These are phyloP conservation scores for Grammomys surdaster DNA, from an alignment of 2,113 vertebrate genomes.

Conservation along the genomic window DNA sequence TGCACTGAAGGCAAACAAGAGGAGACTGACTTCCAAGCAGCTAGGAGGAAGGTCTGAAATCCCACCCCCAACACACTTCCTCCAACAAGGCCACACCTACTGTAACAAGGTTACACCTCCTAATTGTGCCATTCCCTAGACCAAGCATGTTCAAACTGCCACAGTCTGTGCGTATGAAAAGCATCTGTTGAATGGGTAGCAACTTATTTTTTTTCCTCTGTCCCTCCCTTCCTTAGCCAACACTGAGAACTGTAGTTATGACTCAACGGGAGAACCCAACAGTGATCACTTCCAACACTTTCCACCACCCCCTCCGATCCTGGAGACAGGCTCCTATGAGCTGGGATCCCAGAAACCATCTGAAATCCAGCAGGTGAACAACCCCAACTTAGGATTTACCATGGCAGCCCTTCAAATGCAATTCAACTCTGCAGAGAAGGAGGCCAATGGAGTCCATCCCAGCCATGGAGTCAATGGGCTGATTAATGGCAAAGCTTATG, in stretches of 20 bases:
- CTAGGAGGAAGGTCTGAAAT: too few species aligned
- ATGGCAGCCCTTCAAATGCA: conserved; percentile 86
- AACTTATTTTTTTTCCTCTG: conserved; percentile 46
- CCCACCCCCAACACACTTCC: too few species aligned
- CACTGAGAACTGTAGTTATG: conserved; percentile 88
- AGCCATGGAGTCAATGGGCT: conserved; percentile 85
- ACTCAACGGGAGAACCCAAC: conserved; percentile 86
- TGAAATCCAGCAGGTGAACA: conserved; percentile 88
- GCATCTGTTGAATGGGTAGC: not conserved
- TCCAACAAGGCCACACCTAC: too few species aligned
- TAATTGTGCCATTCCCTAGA: too few species aligned
- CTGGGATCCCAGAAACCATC: conserved; percentile 88
- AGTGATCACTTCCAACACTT: conserved; percentile 89
- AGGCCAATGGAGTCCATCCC: conserved; percentile 83
- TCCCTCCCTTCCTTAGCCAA: conserved; percentile 79
- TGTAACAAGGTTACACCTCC: too few species aligned
- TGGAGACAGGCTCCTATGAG: conserved; percentile 92
- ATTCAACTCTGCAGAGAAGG: conserved; percentile 80
- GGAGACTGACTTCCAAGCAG: too few species aligned
- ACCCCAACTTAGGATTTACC: conserved; percentile 88
- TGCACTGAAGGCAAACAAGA: too few species aligned
- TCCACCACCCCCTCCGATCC: conserved; percentile 89
- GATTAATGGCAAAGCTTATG: conserved; percentile 85
- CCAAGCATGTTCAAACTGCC: too few species aligned
- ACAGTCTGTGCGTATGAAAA: not conserved